Evolutionary conservation across 2,797 vertebrate species (phyloP), one percentile per base, ranked within the genome.

Genomic region (Acipenser oxyrinchus): DNA sequence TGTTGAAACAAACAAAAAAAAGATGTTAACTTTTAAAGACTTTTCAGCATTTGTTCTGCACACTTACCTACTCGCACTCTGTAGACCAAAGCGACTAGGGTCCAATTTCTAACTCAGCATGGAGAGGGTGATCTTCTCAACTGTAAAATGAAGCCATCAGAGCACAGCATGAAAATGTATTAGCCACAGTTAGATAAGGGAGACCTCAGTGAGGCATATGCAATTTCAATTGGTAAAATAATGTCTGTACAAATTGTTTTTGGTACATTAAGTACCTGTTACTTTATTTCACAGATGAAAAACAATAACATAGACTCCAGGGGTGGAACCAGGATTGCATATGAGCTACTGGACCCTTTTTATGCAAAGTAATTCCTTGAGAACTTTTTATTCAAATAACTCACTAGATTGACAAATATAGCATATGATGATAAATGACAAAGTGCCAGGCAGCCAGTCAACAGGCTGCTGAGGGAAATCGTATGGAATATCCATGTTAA

Each of bases 241-340:
- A 97, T 91, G 91, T 91, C 93, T 93, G 93, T 91, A 93, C 95
- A 98, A 99, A 99, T 98, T 98, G 96, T 97, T 99, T 98, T 99
- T 98, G 96, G 95, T 97, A 99, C 95, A 98, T 98, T 99, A 98
- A 98, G 95, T 98, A 99, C 95, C 93, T 99, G 97, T 96, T 95
- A 97, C 95, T 91, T 90, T 90, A 89, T 91, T 91, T 91, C 88
- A 90, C 87, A 88, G 86, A 89, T 91, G 85, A 88, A 90, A 91
- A 91, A 91, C 86, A 90, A 90, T 92, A 90, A 90, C 84, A 82
- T 76, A 84, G 88, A 80, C 85, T 88, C 87, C 77, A 73, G 76
- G 87, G 86, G 77, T 87, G 84, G 84, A 83, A 86, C 80, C 76
- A 76, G 78, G 70, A 65, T 70, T 60, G 77, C 73, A 81, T 68